Base-by-base conservation (phyloP, 2,888 invertebrate genomes). In the Chrysolina haemoptera region DNA sequence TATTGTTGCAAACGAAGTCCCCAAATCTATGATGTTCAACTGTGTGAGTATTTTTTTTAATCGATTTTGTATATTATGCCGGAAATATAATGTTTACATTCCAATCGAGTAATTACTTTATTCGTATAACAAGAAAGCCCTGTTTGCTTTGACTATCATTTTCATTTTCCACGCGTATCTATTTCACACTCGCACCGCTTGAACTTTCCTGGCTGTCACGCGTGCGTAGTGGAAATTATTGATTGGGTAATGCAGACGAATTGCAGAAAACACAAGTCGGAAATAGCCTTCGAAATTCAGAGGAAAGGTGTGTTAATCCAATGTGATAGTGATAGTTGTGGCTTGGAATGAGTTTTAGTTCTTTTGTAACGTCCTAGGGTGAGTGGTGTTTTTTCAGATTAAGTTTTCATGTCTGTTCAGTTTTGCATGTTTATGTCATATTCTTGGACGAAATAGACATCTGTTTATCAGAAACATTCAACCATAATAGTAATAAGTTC, bases 241-340 rank as follows among this genome's bases (percentile, higher is more conserved):
- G 79, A 79, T 79, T 76, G 71, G 68, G 70, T 77, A 75, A 77
- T 79, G 79, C 79, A 79, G 79, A 72, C 76, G 72, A 73, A 78
- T 76, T 79, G 79, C 79, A 79, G 79, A 71, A 77, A 71, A 74
- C 75, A 73, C 68, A 64, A 64, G 48, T 46, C 67, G 63, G 71
- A 75, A 70, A 75, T 71, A 66, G 41, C 66, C 59, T 66, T 53
- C 65, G 40, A 65, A 50, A 62, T 59, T 22, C 62, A 40, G 41
- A 64, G 63, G 62, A 71, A 71, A 69, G 22, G 55, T 71, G 74
- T 74, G 74, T 74, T 64, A 68, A 62, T 74, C 55, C 62, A 43
- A 65, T 68, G 70, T 74, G 68, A 55, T 8, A 50, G 63, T 59
- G 67, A 63, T 35, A 41, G 35, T 50, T n/a, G 35, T 18, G 41